Evolutionary conservation across 2,797 vertebrate genomes (phyloP), one percentile per base, ranked within the genome.

Genomic region (Eidolon dupreanum): DNA sequence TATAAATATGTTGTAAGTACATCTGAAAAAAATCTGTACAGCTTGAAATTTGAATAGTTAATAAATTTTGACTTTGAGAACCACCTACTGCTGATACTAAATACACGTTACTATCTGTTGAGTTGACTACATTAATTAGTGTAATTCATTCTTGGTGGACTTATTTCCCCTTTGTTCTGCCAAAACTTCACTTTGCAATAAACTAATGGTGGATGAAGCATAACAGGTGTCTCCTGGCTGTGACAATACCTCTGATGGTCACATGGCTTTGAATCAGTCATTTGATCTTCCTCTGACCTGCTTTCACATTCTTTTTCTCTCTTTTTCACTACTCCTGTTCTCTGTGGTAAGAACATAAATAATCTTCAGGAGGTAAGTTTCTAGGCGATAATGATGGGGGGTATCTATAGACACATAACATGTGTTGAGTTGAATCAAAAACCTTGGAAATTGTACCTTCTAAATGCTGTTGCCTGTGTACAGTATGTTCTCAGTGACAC

Each of bases 1-100:
- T 88, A 90, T 49, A 78, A 85, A 88, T 97, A 94, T 97, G 95
- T 96, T 93, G 65, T 96, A 96, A 96, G 93, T 93, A 97, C 96
- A 97, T 87, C 75, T 97, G 92, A 96, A 95, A 94, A 68, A 94
- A 68, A 92, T 85, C 96, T 97, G 93, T 97, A 88, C 84, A 75
- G 73, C 92, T 88, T 85, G 73, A 88, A 93, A 96, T 98, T 95
- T 97, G 77, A 96, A 95, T 97, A 97, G 51, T 12, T 93, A 98
- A 97, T 97, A 96, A 98, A 98, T 87, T 91, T 89, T 65, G 3
- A 70, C 79, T 59, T 41, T 36, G 93, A 97, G 70, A 85, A 96
- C 77, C 46, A 97, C 73, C 77, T 94, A 83, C 90, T 93, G 94
- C 93, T 38, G 91, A 28, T 95, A 89, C 81, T 95, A 95, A 71